Base-by-base conservation (phyloP, 2,888 invertebrate species). In the Empis livida region DNA sequence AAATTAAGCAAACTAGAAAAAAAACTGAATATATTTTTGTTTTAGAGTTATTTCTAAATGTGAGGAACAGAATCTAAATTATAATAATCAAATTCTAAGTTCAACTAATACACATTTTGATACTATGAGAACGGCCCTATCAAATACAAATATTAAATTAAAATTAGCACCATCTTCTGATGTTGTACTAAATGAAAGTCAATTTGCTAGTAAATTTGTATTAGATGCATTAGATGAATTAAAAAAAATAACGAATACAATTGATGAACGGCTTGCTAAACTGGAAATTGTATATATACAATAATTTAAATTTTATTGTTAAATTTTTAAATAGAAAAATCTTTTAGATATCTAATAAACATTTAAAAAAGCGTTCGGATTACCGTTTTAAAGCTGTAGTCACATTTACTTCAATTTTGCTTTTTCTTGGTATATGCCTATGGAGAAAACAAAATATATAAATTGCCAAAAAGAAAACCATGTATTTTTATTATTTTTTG, bases 171-270 rank as follows among this genome's bases (percentile, higher is more conserved):
- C 62, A 5, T 58, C 63, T 1, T 61, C 63, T 10, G 68, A 68
- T 56, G 56, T 64, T n/a, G 48, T 67, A 8, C 56, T 68, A 1
- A 66, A 64, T 5, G 67, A 67, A 11, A 66, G 62, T 16, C 56
- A 58, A n/a, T 68, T 62, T 51, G 67, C 67, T 1, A 68, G 68
- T 45, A 59, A 61, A 41, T 64, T 65, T 46, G 64, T 67, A 0
- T 37, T 67, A n/a, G 61, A 65, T 35, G 63, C 68, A 0, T 43
- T 68, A 3, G 55, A 57, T n/a, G 65, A 65, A 42, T 50, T 67
- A 4, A 55, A 59, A 27, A 52, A 55, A 0, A 55, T 60, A 4
- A 56, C 65, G 0, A 55, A 59, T 15, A 64, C 64, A 42, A 57
- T 65, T 20, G 56, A 58, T 8, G 51, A 56, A 32, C 60, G 64